Evolutionary conservation across 2,797 vertebrate species (phyloP).

Genomic region (Cottoperca gobio): DNA sequence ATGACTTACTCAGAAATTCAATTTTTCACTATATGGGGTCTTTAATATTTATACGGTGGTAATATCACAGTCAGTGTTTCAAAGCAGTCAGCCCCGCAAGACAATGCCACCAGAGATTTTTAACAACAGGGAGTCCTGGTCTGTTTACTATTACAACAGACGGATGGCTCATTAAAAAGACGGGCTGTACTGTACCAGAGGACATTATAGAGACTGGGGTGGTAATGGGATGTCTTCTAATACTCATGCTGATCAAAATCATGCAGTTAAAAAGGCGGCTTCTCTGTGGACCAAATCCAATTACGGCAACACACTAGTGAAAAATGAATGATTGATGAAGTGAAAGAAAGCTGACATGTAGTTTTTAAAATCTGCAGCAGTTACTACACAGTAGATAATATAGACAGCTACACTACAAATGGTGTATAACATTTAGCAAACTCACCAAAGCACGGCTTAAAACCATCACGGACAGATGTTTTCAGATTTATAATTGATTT

Average conservation of each 20-base stretch:
- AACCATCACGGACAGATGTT: conserved; percentile 1
- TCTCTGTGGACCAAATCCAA: conserved; percentile 46
- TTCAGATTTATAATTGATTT: conserved; percentile 39
- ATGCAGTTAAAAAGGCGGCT: conserved; percentile 17
- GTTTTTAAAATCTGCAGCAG: conserved; percentile 1
- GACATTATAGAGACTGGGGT: conserved; percentile 37
- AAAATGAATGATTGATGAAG: conserved; percentile 23
- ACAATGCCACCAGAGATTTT: conserved; percentile 45
- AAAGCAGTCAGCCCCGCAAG: conserved; percentile 47
- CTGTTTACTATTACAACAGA: conserved; percentile 27
- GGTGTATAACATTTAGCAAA: not conserved
- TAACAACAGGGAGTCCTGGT: conserved; percentile 53
- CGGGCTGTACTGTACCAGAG: conserved; percentile 37
- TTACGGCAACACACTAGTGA: conserved; percentile 28
- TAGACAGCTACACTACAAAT: not conserved
- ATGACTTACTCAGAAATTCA: conserved; percentile 36
- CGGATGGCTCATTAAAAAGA: conserved; percentile 65
- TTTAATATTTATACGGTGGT: conserved; percentile 52
- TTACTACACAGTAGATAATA: not conserved
- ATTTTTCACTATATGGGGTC: conserved; percentile 27
- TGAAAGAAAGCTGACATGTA: conserved; percentile 23
- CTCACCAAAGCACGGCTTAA: not conserved
- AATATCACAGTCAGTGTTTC: conserved; percentile 57
- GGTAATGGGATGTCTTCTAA: conserved; percentile 54
- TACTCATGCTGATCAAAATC: conserved; percentile 48